These are phyloP conservation scores for Sapajus apella DNA, from an alignment of 2,113 vertebrate genomes.

Conservation along the genomic window DNA sequence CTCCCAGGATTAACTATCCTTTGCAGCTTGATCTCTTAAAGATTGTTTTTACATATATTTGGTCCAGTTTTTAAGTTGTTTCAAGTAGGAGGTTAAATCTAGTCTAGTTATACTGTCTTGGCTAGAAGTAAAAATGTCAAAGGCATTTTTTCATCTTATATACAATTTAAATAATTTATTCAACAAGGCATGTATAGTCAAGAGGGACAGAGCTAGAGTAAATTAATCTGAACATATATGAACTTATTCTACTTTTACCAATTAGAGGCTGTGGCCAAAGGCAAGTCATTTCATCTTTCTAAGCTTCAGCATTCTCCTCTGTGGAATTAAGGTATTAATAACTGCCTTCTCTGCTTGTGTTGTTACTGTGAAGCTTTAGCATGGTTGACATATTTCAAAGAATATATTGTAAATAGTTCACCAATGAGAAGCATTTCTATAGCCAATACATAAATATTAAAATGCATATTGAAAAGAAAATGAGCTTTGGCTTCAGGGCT, in stretches of 20 bases:
- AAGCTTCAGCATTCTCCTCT: not conserved
- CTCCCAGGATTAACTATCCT: not conserved
- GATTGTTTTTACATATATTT: not conserved
- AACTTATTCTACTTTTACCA: not conserved
- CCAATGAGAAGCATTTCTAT: not conserved
- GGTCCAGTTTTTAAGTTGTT: not conserved
- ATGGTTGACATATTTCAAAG: not conserved
- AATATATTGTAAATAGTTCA: not conserved
- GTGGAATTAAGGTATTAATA: not conserved
- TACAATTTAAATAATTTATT: not conserved
- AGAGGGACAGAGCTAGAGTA: not conserved
- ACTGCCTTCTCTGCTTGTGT: not conserved
- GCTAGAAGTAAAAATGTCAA: not conserved
- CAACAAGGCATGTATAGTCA: not conserved
- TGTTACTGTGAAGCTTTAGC: not conserved
- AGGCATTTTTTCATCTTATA: not conserved
- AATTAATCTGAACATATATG: not conserved
- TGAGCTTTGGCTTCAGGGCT: not conserved
- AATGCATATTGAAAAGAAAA: conserved; percentile 25
- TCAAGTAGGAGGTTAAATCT: not conserved
- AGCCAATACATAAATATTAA: not conserved
- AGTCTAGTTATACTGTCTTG: not conserved
- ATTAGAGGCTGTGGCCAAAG: not conserved
- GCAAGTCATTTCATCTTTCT: not conserved
- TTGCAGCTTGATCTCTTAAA: not conserved